Evolutionary conservation across 2,888 invertebrate genomes (phyloP).

Genomic region (Panzeria rudis): DNA sequence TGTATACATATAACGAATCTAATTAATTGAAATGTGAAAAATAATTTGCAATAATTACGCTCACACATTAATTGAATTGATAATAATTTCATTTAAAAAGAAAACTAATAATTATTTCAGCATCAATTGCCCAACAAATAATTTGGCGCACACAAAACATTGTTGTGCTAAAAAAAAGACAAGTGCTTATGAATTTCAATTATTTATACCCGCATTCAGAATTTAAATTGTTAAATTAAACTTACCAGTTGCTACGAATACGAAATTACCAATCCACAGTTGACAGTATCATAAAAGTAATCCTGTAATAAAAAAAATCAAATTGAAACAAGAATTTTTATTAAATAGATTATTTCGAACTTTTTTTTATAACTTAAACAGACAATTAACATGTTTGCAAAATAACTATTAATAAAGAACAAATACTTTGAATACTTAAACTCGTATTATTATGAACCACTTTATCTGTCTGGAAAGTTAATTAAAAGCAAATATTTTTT

Average conservation of each 20-base stretch:
- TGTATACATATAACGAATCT: background rate
- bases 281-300: slow-evolving; percentile 29
- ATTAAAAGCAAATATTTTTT: slow-evolving; percentile 49
- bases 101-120: slow-evolving; percentile 5
- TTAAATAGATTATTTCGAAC: slow-evolving; percentile 13
- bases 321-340: slow-evolving; percentile 23
- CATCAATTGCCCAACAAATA: slow-evolving; percentile 11
- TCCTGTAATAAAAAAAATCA: slow-evolving; percentile 59
- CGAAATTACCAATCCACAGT: background rate
- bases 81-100: slow-evolving; percentile 26
- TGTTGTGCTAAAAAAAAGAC: slow-evolving; percentile 21
- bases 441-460: slow-evolving; percentile 26
- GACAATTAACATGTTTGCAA: slow-evolving; percentile 39
- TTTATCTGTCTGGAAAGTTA: slow-evolving; percentile 45
- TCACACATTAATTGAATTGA: slow-evolving; percentile 18
- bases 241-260: slow-evolving; percentile 19
- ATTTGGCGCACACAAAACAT: background rate
- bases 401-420: slow-evolving; percentile 35
- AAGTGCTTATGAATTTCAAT: slow-evolving; percentile 45
- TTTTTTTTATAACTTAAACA: background rate
- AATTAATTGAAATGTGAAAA: slow-evolving; percentile 48
- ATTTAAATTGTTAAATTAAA: slow-evolving; percentile 36
- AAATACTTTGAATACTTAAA: slow-evolving; percentile 24
- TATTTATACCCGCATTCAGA: slow-evolving; percentile 7
- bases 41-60: slow-evolving; percentile 28